Percentiles rank a stretch among this genome's conserved stretches.
Evolutionary conservation across 2,113 vertebrate species (phyloP).

Genomic region (Sylvietta virens): DNA sequence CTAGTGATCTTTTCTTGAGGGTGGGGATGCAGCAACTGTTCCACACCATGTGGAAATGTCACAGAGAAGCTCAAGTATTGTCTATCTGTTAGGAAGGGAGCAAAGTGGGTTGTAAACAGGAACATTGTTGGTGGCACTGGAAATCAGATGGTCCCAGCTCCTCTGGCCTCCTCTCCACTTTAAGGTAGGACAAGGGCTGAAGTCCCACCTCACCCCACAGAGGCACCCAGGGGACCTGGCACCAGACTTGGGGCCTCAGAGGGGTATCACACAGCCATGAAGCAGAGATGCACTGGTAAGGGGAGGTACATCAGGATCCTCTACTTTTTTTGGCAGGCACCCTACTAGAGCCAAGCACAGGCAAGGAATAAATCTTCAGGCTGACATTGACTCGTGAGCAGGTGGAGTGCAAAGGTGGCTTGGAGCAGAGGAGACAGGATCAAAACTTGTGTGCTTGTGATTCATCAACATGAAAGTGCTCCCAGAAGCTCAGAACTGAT

Average conservation of each 20-base stretch:
- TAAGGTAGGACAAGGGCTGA: neutral
- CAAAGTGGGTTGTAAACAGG: neutral
- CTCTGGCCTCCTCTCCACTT: neutral
- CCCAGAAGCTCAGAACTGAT: neutral
- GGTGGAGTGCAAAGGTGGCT: neutral
- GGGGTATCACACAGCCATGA: neutral
- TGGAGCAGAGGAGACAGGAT: neutral
- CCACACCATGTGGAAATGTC: neutral
- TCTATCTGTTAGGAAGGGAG: neutral
- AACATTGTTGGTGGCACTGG: neutral
- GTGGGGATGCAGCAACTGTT: neutral
- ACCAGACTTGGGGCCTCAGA: neutral
- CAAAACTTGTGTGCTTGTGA: neutral
- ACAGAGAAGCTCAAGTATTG: neutral
- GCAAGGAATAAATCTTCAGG: neutral
- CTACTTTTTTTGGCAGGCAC: neutral
- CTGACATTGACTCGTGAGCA: rapidly evolving
- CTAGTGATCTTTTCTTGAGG: neutral
- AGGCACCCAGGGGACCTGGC: neutral
- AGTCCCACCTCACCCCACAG: neutral
- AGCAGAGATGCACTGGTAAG: neutral
- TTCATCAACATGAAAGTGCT: neutral
- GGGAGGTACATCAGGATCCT: neutral
- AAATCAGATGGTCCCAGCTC: neutral
- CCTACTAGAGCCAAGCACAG: neutral